Percentiles rank a stretch among this genome's conserved stretches.
Conservation (phyloP, 2,888 invertebrate genomes). For the Euzophera pinguis region DNA sequence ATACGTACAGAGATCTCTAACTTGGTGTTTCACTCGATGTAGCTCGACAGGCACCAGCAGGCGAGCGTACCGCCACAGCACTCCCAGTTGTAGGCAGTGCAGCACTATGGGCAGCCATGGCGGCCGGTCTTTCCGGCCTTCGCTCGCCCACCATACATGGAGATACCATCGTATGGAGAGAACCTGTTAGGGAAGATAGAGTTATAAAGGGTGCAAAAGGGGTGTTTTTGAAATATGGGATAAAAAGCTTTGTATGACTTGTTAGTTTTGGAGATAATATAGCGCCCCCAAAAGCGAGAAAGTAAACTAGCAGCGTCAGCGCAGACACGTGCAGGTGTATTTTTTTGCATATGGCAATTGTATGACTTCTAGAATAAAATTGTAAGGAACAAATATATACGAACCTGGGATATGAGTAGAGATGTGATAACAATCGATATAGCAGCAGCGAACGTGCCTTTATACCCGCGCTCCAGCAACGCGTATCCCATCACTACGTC, state of each 20-base stretch:
- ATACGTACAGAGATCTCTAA: constrained; percentile 81
- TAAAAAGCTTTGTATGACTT: not conserved
- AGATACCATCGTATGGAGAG: constrained; percentile 88
- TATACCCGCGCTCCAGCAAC: constrained; percentile 84
- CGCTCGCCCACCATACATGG: constrained; percentile 68
- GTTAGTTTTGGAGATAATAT: no score
- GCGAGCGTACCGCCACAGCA: constrained; percentile 90
- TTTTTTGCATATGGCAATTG: no score
- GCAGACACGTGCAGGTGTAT: no score
- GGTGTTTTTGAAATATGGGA: not conserved
- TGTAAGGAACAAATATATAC: no score
- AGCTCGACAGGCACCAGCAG: constrained; percentile 91
- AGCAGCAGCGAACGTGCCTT: constrained; percentile 83
- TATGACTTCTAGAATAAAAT: no score
- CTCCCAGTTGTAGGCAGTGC: constrained; percentile 85
- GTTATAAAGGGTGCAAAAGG: not conserved
- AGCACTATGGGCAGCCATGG: constrained; percentile 79
- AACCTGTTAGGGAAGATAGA: constrained; percentile 51
- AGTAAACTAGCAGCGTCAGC: no score
- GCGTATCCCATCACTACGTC: constrained; percentile 93
- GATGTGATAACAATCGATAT: constrained; percentile 86
- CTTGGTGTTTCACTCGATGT: constrained; percentile 90
- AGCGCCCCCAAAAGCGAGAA: no score
- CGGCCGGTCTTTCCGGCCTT: constrained; percentile 61
- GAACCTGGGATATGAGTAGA: constrained; percentile 86